phyloP scores from a whole-genome alignment of 1,140 invertebrate genomes.

The Solenopsis fugax region DNA sequence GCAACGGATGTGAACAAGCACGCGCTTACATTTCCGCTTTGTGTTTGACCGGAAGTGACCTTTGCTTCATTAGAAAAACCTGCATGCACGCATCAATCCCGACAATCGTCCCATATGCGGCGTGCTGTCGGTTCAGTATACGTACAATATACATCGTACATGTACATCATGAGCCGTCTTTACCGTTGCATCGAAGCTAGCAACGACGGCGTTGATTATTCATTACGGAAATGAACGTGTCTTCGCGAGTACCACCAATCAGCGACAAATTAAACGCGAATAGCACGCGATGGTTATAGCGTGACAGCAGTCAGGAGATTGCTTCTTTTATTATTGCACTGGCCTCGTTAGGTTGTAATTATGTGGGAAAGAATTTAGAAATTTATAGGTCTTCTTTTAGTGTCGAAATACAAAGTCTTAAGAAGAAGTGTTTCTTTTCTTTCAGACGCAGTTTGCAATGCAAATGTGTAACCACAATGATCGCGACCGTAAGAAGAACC shows the following conservation, averaged over 20 bases:
- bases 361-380: neutral
- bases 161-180: slow-evolving; percentile 2
- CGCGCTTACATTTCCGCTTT: slow-evolving; percentile 76
- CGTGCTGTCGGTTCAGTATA: slow-evolving; percentile 2
- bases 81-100: slow-evolving; percentile 55
- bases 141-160: neutral
- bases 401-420: neutral
- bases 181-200: slow-evolving; percentile 26
- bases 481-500: neutral
- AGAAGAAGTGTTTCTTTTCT: neutral
- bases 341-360: neutral
- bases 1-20: slow-evolving; percentile 74
- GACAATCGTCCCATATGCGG: neutral
- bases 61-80: slow-evolving; percentile 72
- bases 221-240: slow-evolving; percentile 37
- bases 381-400: neutral
- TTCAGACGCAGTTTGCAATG: neutral
- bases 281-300: slow-evolving; percentile 19
- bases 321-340: neutral
- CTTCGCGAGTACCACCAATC: slow-evolving; percentile 17
- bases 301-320: neutral
- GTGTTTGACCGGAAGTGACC: slow-evolving; percentile 74
- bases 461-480: neutral
- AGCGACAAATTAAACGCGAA: slow-evolving; percentile 17
- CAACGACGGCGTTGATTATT: slow-evolving; percentile 14